phyloP scores from a whole-genome alignment of 2,113 vertebrate genomes.

The Sphaerodactylus townsendi region DNA sequence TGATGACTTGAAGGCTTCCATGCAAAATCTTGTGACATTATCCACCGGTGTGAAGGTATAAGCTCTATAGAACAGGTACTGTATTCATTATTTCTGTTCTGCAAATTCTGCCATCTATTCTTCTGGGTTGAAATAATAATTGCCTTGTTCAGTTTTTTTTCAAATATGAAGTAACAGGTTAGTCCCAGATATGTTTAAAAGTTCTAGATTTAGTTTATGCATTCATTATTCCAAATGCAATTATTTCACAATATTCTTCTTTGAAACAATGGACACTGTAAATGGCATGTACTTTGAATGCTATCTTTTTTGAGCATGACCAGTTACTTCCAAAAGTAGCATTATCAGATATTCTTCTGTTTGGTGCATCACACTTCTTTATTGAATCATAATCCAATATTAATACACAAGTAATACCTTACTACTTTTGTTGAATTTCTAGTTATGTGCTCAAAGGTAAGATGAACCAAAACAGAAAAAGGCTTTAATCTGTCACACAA shows the following conservation, averaged over 20 bases:
- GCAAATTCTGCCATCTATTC: conserved; percentile 62
- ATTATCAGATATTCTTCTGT: background rate
- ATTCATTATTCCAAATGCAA: conserved; percentile 67
- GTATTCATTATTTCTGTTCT: conserved; percentile 58
- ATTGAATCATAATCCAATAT: conserved; percentile 24
- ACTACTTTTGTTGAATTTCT: background rate
- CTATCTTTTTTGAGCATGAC: conserved; percentile 62
- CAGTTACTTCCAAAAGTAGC: conserved; percentile 35
- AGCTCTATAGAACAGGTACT: conserved; percentile 35
- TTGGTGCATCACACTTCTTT: conserved; percentile 16
- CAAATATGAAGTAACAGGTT: conserved; percentile 38
- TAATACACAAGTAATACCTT: background rate
- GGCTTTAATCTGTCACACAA: background rate
- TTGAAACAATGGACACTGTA: conserved; percentile 65
- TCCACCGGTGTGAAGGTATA: background rate
- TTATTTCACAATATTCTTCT: conserved; percentile 41
- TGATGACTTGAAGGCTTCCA: conserved; percentile 48
- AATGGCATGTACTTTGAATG: conserved; percentile 60
- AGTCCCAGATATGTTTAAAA: conserved; percentile 49
- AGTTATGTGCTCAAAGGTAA: conserved; percentile 13
- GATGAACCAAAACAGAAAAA: conserved; percentile 6
- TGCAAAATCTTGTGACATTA: conserved; percentile 43
- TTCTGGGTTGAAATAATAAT: conserved; percentile 51
- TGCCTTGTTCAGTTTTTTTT: conserved; percentile 50
- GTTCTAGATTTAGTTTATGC: conserved; percentile 62